Percentiles rank a stretch among this genome's conserved stretches.
Evolutionary conservation across 2,113 vertebrate species (phyloP).

Genomic region (Ceuthmochares aereus): DNA sequence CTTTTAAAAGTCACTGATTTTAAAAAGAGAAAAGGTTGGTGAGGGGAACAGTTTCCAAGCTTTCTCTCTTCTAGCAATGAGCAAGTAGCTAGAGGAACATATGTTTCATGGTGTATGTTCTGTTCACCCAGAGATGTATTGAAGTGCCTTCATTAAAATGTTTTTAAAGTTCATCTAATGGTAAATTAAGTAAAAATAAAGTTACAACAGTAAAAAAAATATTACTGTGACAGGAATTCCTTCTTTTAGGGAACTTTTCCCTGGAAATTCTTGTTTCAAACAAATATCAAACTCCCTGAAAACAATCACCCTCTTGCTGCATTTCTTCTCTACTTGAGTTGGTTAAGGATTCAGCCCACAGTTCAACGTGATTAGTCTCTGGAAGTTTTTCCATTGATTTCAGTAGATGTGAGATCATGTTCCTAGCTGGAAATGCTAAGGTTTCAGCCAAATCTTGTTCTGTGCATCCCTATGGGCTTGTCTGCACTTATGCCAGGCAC

Average conservation of each 20-base stretch:
- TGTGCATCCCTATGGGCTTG: neutral
- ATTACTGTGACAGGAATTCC: neutral
- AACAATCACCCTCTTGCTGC: neutral
- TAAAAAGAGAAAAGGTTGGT: neutral
- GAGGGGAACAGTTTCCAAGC: neutral
- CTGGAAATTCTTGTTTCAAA: neutral
- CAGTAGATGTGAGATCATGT: neutral
- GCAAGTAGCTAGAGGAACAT: neutral
- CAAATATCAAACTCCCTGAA: neutral
- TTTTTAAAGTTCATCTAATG: neutral
- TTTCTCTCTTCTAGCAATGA: neutral
- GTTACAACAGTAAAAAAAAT: accelerated
- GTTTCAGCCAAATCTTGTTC: neutral
- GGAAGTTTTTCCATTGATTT: neutral
- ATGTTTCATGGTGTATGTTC: neutral
- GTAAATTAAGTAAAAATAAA: neutral
- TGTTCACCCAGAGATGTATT: neutral
- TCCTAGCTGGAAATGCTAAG: neutral
- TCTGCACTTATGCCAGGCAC: neutral
- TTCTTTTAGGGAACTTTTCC: neutral
- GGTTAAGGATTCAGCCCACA: neutral
- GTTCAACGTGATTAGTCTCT: neutral
- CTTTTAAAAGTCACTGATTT: neutral
- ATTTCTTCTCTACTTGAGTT: neutral
- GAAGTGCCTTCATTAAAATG: neutral